Conservation (phyloP, 2,888 invertebrate species). For the Slavum lentiscoides region DNA sequence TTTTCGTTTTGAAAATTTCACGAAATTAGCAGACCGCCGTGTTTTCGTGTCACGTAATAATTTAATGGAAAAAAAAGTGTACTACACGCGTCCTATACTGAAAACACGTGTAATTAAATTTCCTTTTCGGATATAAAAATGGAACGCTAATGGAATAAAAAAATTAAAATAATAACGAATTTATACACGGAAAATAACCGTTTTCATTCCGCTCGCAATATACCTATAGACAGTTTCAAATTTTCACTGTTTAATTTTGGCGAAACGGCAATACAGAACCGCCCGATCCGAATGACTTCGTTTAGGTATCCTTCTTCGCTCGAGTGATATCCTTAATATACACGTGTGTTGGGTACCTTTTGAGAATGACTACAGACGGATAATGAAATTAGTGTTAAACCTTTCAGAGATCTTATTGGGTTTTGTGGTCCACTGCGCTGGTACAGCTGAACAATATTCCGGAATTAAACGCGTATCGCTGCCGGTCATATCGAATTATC, state of each 20-base stretch:
- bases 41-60: constrained; percentile 8
- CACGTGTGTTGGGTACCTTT: background rate
- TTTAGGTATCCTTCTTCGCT: background rate
- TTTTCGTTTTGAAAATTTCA: background rate
- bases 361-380: background rate
- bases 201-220: too few relatives aligned
- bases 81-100: too few relatives aligned
- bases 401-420: constrained; percentile 26
- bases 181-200: too few relatives aligned
- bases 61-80: too few relatives aligned
- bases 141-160: too few relatives aligned
- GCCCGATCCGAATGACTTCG: too few relatives aligned
- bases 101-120: too few relatives aligned
- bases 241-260: background rate
- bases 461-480: constrained; percentile 3
- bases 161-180: background rate
- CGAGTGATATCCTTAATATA: background rate
- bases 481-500: background rate
- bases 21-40: background rate
- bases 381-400: constrained; percentile 13
- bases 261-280: too few relatives aligned
- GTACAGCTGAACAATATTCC: constrained; percentile 1
- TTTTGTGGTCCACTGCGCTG: constrained; percentile 11
- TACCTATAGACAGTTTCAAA: too few relatives aligned
- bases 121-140: too few relatives aligned